Evolutionary conservation across 64 coral and sea anemone genomes (phyloP), one percentile per base, ranked within the genome.

Genomic region (Stylophora pistillata): DNA sequence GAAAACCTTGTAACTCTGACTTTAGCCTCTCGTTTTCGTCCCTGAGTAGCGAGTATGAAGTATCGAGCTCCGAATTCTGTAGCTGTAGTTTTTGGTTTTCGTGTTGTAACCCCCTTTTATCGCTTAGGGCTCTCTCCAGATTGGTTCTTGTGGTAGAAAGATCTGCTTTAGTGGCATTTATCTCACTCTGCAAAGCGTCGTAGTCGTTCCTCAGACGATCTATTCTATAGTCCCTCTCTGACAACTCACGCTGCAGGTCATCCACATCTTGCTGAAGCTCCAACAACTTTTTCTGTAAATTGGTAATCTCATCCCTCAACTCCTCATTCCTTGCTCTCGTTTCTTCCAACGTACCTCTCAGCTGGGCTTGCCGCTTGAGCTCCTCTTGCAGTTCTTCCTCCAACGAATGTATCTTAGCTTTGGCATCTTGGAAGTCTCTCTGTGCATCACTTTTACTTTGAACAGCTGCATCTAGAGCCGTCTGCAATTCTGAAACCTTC

Each of bases 331-430:
- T 87, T 63, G 83, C 85, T 55, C 89, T 95, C 69, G 68, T 87
- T 90, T 99, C 97, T 4, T 92, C 97, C 13, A 99, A 66, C 0
- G 76, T 70, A 20, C 97, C 97, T 88, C 89, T 93, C 18, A 95
- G 82, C 34, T 99, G 97, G 26, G 97, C 97, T 85, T 85, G 74
- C 69, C 90, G 83, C 29, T 99, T 99, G n/a, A 99, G 86, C 53
- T 99, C 65, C 10, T 62, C 89, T 81, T 99, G 97, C 26, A 95
- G 77, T 20, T 95, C 97, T 77, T 95, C 90, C 74, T 95, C 97
- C 16, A 99, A 74, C 7, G 85, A 72, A 25, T 86, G 53, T 28
- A 95, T 33, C 64, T 91, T 99, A 23, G 84, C 71, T 64, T 92
- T 94, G 77, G 77, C 88, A 10, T 73, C 30, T 56, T 90, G 86